These are phyloP conservation scores for Scaptomyza pallida DNA, from an alignment of 1,140 invertebrate species.

Conservation along the genomic window DNA sequence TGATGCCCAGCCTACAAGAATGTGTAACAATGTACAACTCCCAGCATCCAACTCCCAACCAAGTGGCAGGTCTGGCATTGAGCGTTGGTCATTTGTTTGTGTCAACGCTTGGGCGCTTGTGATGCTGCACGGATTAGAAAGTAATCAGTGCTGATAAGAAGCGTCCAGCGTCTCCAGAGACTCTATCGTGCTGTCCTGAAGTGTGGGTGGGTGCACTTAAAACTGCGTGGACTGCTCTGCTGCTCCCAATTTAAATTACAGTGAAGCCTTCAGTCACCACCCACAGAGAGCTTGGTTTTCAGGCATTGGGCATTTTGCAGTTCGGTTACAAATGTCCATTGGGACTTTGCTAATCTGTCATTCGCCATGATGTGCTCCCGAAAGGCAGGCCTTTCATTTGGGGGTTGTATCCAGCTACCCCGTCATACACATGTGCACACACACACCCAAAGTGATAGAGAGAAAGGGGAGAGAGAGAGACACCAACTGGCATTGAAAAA, in stretches of 20 bases:
- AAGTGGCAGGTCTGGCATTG: slow-evolving; percentile 37
- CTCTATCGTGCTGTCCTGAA: slow-evolving; percentile 15
- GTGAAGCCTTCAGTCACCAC: slow-evolving; percentile 5
- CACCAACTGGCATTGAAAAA: slow-evolving; percentile 73
- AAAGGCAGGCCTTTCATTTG: slow-evolving; percentile 73
- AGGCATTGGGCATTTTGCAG: slow-evolving; percentile 54
- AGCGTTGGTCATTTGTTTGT: slow-evolving; percentile 73
- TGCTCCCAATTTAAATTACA: slow-evolving; percentile 72
- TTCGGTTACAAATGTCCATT: slow-evolving; percentile 82
- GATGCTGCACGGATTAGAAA: slow-evolving; percentile 81
- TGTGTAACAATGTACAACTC: not conserved
- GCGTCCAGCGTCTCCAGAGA: slow-evolving; percentile 70
- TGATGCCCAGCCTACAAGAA: slow-evolving; percentile 50
- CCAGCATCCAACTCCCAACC: slow-evolving; percentile 21
- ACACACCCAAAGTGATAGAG: slow-evolving; percentile 26
- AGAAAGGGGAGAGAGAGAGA: slow-evolving; percentile 31
- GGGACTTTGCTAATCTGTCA: slow-evolving; percentile 83
- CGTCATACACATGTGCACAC: slow-evolving; percentile 61
- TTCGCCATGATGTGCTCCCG: slow-evolving; percentile 79
- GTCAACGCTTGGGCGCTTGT: slow-evolving; percentile 71
- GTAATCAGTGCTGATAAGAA: slow-evolving; percentile 81
- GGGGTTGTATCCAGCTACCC: slow-evolving; percentile 43
- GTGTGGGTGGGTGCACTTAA: slow-evolving; percentile 19
- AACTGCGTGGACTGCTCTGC: slow-evolving; percentile 33
- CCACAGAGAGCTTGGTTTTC: not conserved